Evolutionary conservation across 2,888 invertebrate genomes (phyloP).

Genomic region (Thalpophila matura): DNA sequence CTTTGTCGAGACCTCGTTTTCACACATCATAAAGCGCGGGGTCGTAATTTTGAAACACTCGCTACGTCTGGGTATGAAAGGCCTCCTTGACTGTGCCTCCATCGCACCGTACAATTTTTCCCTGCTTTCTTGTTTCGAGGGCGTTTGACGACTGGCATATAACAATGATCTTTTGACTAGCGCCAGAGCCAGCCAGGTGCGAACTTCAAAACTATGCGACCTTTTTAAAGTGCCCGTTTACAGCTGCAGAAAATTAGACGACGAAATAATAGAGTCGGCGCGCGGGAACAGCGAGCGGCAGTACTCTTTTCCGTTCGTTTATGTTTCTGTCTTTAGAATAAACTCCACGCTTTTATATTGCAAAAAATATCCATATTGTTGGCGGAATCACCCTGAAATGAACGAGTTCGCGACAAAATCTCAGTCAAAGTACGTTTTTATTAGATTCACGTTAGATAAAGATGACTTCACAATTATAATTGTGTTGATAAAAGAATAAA

Average conservation of each 20-base stretch:
- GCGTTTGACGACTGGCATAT: slow-evolving; percentile 74
- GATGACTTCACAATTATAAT: slow-evolving; percentile 12
- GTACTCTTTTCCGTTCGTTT: slow-evolving; percentile 25
- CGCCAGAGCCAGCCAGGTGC: slow-evolving; percentile 69
- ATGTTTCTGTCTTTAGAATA: slow-evolving; percentile 45
- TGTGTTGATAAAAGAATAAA: not conserved
- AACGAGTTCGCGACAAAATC: slow-evolving; percentile 39
- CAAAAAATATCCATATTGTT: slow-evolving; percentile 44
- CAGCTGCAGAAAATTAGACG: slow-evolving; percentile 78
- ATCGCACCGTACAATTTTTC: slow-evolving; percentile 45
- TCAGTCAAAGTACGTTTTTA: slow-evolving; percentile 40
- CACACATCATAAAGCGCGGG: slow-evolving; percentile 74
- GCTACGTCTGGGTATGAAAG: slow-evolving; percentile 76
- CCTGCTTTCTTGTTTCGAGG: slow-evolving; percentile 72
- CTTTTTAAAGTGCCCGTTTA: slow-evolving; percentile 73
- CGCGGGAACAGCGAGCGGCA: slow-evolving; percentile 41
- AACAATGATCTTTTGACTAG: slow-evolving; percentile 87
- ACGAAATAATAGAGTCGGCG: slow-evolving; percentile 63
- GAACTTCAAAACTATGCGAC: slow-evolving; percentile 71
- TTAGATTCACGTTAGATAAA: slow-evolving; percentile 16
- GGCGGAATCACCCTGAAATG: slow-evolving; percentile 29
- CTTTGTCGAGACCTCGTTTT: slow-evolving; percentile 67
- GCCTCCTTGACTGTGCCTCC: slow-evolving; percentile 68
- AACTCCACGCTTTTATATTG: slow-evolving; percentile 25
- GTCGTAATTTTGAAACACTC: slow-evolving; percentile 79